Percentiles rank a stretch among this genome's conserved stretches.
These are phyloP conservation scores for Neocloeon triangulifer DNA, from an alignment of 1,140 invertebrate genomes.

Conservation along the genomic window DNA sequence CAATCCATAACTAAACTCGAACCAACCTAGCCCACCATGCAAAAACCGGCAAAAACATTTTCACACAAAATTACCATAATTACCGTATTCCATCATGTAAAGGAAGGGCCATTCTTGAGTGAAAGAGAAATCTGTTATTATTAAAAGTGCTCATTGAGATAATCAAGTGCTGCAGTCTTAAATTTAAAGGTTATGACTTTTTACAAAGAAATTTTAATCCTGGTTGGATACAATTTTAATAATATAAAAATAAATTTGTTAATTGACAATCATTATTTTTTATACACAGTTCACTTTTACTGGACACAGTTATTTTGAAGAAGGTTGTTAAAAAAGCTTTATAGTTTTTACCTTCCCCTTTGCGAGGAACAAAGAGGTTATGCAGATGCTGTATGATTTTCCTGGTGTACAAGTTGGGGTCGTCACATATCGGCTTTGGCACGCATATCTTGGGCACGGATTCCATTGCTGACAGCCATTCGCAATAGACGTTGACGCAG, in stretches of 20 bases:
- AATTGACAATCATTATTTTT: too few species aligned
- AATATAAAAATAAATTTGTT: too few species aligned
- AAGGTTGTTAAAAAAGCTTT: too few species aligned
- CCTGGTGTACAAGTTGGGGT: slow-evolving; percentile 76
- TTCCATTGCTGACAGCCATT: slow-evolving; percentile 79
- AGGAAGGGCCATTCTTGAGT: too few species aligned
- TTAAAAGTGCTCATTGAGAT: background rate
- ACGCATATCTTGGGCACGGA: slow-evolving; percentile 59
- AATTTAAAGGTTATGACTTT: too few species aligned
- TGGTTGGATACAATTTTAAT: background rate
- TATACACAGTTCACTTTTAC: slow-evolving; percentile 1
- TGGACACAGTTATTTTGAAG: slow-evolving; percentile 6
- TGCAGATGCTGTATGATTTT: slow-evolving; percentile 85
- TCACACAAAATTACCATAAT: background rate
- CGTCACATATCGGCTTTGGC: slow-evolving; percentile 62
- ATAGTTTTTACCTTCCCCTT: slow-evolving; percentile 57
- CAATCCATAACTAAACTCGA: too few species aligned
- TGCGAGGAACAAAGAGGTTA: slow-evolving; percentile 86
- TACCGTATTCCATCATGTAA: too few species aligned
- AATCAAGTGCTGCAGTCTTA: background rate
- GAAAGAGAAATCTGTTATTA: background rate
- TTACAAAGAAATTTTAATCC: slow-evolving; percentile 1
- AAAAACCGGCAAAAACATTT: too few species aligned
- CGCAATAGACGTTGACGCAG: slow-evolving; percentile 91
- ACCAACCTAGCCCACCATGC: slow-evolving; percentile 3